Evolutionary conservation across 2,797 vertebrate species (phyloP), one percentile per base, ranked within the genome.

Genomic region (Chromobotia macracanthus): DNA sequence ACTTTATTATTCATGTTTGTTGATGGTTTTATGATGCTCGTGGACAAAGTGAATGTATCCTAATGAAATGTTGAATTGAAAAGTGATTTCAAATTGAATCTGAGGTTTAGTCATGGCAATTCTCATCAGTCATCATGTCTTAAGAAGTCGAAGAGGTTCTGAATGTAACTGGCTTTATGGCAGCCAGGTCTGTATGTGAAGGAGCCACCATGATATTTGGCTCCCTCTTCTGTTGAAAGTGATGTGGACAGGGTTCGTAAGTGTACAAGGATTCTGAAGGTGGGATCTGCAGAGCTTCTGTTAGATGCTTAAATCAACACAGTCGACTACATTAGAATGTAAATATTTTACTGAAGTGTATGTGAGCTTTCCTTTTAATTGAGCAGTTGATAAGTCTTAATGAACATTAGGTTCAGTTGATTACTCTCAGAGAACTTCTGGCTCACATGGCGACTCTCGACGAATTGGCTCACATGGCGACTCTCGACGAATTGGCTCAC

Each of bases 321-420:
- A 3, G 35, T 38, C 35, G 8, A 38, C 35, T 7, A 5, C 35
- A 38, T 7, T 7, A 38, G 35, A 38, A 4, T 56, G 8, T 44
- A 19, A 68, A 44, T 23, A 18, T 19, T 35, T 38, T 58, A 6
- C 41, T 68, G 31, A 60, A 25, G 23, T n/a, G n/a, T n/a, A n/a
- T 76, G 38, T 67, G 12, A 46, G 38, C 61, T 51, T 65, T 58
- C 15, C 1, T 69, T 18, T 53, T 15, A 78, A 77, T n/a, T 72
- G n/a, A 72, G 28, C 51, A 53, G 55, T 75, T 81, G 48, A 65
- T 18, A 9, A 3, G 16, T 69, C 38, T 69, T 55, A 51, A 50
- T 84, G 46, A 84, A 69, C n/a, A 66, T 80, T 72, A 84, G 83
- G 73, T 16, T 64, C 72, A 53, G 66, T 71, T 50, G 77, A 67